Evolutionary conservation across 2,797 vertebrate genomes (phyloP).

Genomic region (Melanogrammus aeglefinus): DNA sequence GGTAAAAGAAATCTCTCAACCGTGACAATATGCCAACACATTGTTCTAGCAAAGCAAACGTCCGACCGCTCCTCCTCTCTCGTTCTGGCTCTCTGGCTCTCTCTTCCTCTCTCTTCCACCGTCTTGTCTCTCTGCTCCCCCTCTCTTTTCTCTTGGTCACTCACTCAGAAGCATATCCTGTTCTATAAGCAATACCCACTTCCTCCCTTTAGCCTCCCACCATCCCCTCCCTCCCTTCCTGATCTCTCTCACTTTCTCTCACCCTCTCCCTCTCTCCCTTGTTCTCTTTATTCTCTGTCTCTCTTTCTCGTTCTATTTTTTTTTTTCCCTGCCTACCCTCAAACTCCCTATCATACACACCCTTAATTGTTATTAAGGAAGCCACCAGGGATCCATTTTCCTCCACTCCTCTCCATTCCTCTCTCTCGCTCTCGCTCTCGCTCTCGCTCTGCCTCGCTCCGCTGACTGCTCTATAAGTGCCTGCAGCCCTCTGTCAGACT

Average conservation of each 20-base stretch:
- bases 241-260: not conserved
- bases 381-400: slow-evolving; percentile 74
- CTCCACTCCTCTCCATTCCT: slow-evolving; percentile 45
- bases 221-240: not conserved
- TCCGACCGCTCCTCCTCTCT: not conserved
- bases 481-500: slow-evolving; percentile 34
- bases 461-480: slow-evolving; percentile 52
- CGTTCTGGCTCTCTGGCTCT: not conserved
- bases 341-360: slow-evolving; percentile 25
- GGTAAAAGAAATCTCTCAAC: no score
- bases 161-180: not conserved
- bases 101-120: not conserved
- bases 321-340: slow-evolving; percentile 30
- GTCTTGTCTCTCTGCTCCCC: not conserved
- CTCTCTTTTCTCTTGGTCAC: not conserved
- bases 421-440: slow-evolving; percentile 55
- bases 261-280: not conserved
- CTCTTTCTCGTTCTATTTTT: slow-evolving; percentile 29
- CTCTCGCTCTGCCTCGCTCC: slow-evolving; percentile 47
- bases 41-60: no score
- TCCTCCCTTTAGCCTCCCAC: not conserved
- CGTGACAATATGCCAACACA: no score
- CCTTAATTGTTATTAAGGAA: slow-evolving; percentile 48
- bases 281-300: slow-evolving; percentile 13
- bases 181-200: not conserved